A percentile compares a stretch with the other conserved stretches of the same genome.
phyloP scores from a whole-genome alignment of 2,888 invertebrate species.

The Ectemnius cavifrons region DNA sequence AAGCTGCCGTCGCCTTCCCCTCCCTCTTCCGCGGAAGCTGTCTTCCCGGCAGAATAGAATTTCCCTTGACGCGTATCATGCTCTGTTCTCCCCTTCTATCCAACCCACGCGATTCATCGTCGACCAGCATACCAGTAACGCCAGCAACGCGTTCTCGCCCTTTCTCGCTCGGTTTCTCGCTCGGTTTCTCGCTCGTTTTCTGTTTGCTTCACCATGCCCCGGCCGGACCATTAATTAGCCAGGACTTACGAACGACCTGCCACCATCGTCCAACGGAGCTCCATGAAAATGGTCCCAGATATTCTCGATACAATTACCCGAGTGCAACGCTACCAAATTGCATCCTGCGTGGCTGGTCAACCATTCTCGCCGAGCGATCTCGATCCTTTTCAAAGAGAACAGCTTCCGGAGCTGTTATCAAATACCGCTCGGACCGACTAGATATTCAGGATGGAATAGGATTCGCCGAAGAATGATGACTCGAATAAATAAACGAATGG shows the following conservation, averaged over 20 bases:
- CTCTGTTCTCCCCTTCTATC: neutral
- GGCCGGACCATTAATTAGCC: conserved; percentile 32
- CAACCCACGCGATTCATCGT: neutral
- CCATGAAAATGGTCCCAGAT: neutral
- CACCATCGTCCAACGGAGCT: neutral
- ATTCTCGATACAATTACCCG: conserved; percentile 21
- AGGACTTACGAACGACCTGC: conserved; percentile 24
- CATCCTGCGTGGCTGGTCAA: neutral
- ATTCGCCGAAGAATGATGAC: too few relatives aligned
- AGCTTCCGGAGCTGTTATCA: too few relatives aligned
- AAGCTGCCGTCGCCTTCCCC: conserved; percentile 11
- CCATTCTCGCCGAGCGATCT: too few relatives aligned
- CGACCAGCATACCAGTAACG: too few relatives aligned
- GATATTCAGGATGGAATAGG: too few relatives aligned
- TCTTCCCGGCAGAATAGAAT: conserved; percentile 26
- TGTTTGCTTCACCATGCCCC: neutral
- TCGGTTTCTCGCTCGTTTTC: neutral
- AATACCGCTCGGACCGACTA: too few relatives aligned
- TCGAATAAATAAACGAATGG: too few relatives aligned
- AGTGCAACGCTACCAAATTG: conserved; percentile 27
- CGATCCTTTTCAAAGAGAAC: too few relatives aligned
- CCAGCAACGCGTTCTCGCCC: neutral
- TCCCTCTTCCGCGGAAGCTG: conserved; percentile 17
- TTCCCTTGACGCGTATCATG: conserved; percentile 23
- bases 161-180: neutral